Evolutionary conservation across 92 coral and sea anemone genomes (phyloP), one percentile per base, ranked within the genome.

Genomic region (Chrysogorgia sp.): DNA sequence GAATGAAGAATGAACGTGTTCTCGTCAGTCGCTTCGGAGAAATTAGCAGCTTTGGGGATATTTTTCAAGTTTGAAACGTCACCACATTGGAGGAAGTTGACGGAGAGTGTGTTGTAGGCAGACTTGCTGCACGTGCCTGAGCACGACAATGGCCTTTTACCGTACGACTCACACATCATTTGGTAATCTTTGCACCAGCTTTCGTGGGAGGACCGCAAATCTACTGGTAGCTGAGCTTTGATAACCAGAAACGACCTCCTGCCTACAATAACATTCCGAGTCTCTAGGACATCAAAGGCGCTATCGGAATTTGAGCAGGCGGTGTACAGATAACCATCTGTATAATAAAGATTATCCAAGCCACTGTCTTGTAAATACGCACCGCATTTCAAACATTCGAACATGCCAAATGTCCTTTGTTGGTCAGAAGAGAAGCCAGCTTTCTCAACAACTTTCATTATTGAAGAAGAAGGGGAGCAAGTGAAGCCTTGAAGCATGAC

Each of bases 121-220:
- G 43, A 53, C 57, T 80, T 34, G 12, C 40, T 71, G 41, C 83
- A 56, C 23, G 68, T 34, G 8, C 34, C 81, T 0, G 87, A 67
- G 33, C 90, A 87, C 1, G 84, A 82, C 50, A 87, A 58, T 13
- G 90, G 90, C 31, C 85, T 71, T 66, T 82, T 82, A 7, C 84
- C 90, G 52, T 87, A 87, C 12, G 90, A 87, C 21, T 82, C 87
- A 24, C 90, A 87, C 50, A 87, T 65, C 65, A 40, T 63, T 72
- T 82, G 48, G 59, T 87, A 87, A 34, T 87, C 90, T 7, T 62
- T 34, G 63, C 90, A 87, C 90, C 87, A 82, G 30, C 58, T 87
- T 48, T 75, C 69, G 40, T 75, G 68, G 22, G 67, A 35, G 35
- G 81, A 75, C 4, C 34, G 21, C 56, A 40, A 23, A 40, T 75